A percentile compares a stretch with the other conserved stretches of the same genome.
Conservation (phyloP, 2,113 vertebrate species). For the Macaca fascicularis region T2T-MFA8v1.1 NC_088381.1:18736001-18736500, state of each 20-base stretch:
- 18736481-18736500: background rate
- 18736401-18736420: background rate
- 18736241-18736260: background rate
- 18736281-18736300: background rate
- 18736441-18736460: background rate
- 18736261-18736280: too few species aligned
- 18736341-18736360: background rate
- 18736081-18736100: constrained; percentile 71
- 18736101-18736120: constrained; percentile 85
- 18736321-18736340: background rate
- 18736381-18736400: background rate
- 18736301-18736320: background rate
- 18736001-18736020: constrained; percentile 78
- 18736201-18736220: background rate
- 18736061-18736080: constrained; percentile 7
- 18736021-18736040: constrained; percentile 80
- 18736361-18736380: background rate
- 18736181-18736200: accelerated
- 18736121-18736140: constrained; percentile 81
- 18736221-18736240: background rate
- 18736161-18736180: background rate
- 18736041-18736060: constrained; percentile 82
- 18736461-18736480: background rate
- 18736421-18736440: background rate
- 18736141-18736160: constrained; percentile 74